Base-by-base conservation (phyloP, 2,888 invertebrate species). In the Fissipunctia ypsillon region DNA sequence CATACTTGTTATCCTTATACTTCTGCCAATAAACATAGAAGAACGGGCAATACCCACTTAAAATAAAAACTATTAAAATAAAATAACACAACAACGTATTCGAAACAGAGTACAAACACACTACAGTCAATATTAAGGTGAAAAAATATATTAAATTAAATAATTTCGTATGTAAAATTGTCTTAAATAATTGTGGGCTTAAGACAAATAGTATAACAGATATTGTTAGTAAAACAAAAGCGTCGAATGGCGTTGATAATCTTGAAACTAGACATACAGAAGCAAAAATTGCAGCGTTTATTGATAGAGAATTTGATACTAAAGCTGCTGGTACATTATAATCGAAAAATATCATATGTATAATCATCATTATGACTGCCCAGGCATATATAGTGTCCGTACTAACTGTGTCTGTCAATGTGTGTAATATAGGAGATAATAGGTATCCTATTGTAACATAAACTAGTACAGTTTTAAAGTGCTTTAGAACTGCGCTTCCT, bases 351-450 rank as follows among this genome's bases (percentile, higher is more conserved):
- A 98, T 97, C 77, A 99, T 96, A 96, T 99, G 99, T 1, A 98
- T 94, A 0, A 98, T 90, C 96, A 99, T 97, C 97, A 99, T 98
- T 22, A 98, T 96, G 31, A 98, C 97, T 0, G 99, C 97, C 97
- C 98, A 98, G 2, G 99, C 98, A 90, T 99, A 99, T 90, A 99
- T 99, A 0, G 99, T 99, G 91, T 99, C 99, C 0, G 99, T 99
- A 90, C 99, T 99, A 3, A 99, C 98, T 0, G 99, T 99, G 91
- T 99, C 99, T 0, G 99, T 99, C 66, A 99, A 96, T 0, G 99
- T 99, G 92, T 99, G 98, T 48, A 99, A 94, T 28, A 99, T 97
- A 0, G 99, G 99, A 0, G 99, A 99, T 76, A 99, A 96, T 69
- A 99, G 97, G 89, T 98, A 99, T 1, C 99, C 99, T 90, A 99